Conservation (phyloP, 1,140 invertebrate species). For the Meloidogyne chitwoodi region DNA sequence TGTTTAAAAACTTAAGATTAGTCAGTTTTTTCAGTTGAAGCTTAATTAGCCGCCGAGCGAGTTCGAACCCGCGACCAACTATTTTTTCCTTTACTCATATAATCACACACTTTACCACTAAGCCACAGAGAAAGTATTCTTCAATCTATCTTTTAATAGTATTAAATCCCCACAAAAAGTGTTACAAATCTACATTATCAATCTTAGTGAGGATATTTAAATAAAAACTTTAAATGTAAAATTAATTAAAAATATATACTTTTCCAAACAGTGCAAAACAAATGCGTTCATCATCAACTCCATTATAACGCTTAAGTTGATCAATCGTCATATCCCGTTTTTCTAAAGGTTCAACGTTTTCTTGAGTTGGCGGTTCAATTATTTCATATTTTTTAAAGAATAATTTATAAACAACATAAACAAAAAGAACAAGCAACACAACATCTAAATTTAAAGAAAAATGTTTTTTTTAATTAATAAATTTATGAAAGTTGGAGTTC, state of each 20-base stretch:
- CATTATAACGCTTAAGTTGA: conserved; percentile 37
- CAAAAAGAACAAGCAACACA: conserved; percentile 19
- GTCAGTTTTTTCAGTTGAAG: no score
- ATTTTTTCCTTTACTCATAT: no score
- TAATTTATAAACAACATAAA: conserved; percentile 32
- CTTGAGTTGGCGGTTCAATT: conserved; percentile 4
- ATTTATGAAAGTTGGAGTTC: not conserved
- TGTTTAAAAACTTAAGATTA: no score
- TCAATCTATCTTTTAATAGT: no score
- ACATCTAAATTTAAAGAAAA: conserved; percentile 4
- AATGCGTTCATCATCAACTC: conserved; percentile 42
- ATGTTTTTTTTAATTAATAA: not conserved
- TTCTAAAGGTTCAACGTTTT: not conserved
- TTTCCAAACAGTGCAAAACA: conserved; percentile 41
- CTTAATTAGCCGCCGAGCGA: no score
- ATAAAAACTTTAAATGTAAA: no score
- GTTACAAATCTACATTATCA: no score
- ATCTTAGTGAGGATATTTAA: no score
- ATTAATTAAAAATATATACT: conserved; percentile 23
- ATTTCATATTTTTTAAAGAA: conserved; percentile 25
- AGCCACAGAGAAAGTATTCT: no score
- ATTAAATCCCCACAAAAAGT: no score
- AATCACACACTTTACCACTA: no score
- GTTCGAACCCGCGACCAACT: no score
- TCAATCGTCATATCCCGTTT: conserved; percentile 48